phyloP scores from a whole-genome alignment of 2,888 invertebrate species.

The Andricus quercusramuli region DNA sequence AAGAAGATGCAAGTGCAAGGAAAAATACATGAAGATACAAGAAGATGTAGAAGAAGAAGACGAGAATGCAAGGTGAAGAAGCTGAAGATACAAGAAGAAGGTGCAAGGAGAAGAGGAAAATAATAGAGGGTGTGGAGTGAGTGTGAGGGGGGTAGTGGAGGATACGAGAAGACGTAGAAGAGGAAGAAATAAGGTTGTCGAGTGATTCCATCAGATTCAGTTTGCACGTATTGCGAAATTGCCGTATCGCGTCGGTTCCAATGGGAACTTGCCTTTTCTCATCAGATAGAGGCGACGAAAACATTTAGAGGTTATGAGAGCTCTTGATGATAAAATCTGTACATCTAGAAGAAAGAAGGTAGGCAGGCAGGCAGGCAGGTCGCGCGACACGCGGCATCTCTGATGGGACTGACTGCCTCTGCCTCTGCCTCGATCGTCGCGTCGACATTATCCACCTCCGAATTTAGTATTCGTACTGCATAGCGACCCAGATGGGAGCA shows the following conservation, averaged over 20 bases:
- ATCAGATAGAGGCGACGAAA: conserved; percentile 74
- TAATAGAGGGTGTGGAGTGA: too few species aligned
- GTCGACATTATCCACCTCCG: conserved; percentile 47
- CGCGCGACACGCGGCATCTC: conserved; percentile 71
- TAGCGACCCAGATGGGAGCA: conserved; percentile 53
- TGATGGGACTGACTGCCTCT: conserved; percentile 61
- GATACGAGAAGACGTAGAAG: too few species aligned
- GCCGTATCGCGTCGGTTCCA: conserved; percentile 25
- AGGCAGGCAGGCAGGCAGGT: conserved; percentile 64
- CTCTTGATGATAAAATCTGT: conserved; percentile 64
- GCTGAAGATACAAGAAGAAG: too few species aligned
- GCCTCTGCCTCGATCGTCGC: background rate
- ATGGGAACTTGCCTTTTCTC: conserved; percentile 45
- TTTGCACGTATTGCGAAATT: conserved; percentile 41
- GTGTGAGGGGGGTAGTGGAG: too few species aligned
- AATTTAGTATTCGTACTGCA: conserved; percentile 54
- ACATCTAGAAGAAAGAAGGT: too few species aligned
- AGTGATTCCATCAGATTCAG: conserved; percentile 45
- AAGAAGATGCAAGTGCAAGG: too few species aligned
- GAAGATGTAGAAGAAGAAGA: too few species aligned
- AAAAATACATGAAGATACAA: too few species aligned
- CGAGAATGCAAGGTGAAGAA: too few species aligned
- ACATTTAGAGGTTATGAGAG: conserved; percentile 74
- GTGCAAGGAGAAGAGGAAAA: too few species aligned
- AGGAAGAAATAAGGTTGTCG: background rate